Evolutionary conservation across 2,113 vertebrate genomes (phyloP).

Genomic region (Pithys albifrons): DNA sequence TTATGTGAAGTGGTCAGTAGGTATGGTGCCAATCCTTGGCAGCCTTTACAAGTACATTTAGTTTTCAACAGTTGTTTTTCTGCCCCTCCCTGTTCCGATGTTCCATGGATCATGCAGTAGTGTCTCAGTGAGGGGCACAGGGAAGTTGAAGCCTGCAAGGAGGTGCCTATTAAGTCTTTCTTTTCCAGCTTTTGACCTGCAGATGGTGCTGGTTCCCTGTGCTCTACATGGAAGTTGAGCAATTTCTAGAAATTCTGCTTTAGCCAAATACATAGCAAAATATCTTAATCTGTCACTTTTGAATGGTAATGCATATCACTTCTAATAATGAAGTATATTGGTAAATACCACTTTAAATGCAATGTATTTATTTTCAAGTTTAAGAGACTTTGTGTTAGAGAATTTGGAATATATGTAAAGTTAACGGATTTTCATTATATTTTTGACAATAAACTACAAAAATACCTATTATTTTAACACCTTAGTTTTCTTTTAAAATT

Average conservation of each 20-base stretch:
- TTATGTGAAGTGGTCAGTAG: background rate
- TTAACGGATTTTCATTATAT: background rate
- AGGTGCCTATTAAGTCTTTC: background rate
- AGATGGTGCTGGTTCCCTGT: conserved; percentile 16
- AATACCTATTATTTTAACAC: background rate
- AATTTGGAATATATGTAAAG: background rate
- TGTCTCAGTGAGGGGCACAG: background rate
- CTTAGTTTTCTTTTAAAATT: background rate
- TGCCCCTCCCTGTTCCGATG: rapidly evolving
- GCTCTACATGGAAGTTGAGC: rapidly evolving
- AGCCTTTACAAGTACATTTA: background rate
- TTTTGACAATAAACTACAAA: background rate
- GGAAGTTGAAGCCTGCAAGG: background rate
- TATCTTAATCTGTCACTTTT: background rate
- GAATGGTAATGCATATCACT: background rate
- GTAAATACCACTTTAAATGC: background rate
- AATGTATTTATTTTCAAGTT: background rate
- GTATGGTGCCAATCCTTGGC: background rate
- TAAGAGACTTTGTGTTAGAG: background rate
- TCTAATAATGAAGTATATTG: background rate
- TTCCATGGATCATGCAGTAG: background rate
- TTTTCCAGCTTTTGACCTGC: background rate
- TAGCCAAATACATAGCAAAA: background rate
- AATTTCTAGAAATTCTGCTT: background rate
- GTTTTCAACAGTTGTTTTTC: background rate